A percentile compares a stretch with the other conserved stretches of the same genome.
Conservation (phyloP, 2,113 vertebrate genomes). For the Seriola dumerili region DNA sequence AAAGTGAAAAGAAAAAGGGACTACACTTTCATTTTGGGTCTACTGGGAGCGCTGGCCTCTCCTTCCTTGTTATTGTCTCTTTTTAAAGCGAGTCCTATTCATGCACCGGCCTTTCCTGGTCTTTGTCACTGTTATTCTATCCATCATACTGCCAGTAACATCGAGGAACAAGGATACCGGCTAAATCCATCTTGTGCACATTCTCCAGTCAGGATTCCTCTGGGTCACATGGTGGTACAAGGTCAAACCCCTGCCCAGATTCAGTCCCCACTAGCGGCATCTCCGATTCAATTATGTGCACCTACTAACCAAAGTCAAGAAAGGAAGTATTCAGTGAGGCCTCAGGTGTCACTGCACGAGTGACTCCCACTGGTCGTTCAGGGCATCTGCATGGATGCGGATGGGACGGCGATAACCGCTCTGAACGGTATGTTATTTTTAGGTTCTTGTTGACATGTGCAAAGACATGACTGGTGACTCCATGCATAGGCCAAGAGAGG, state of each 20-base stretch:
- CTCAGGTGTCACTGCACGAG: neutral
- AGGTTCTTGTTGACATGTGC: neutral
- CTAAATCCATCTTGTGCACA: neutral
- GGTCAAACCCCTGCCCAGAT: neutral
- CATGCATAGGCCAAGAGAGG: neutral
- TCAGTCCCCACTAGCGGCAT: neutral
- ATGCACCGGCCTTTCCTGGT: conserved; percentile 14
- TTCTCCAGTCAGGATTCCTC: conserved; percentile 16
- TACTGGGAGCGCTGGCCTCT: conserved; percentile 41
- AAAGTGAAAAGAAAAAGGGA: conserved; percentile 18
- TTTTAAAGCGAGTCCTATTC: conserved; percentile 43
- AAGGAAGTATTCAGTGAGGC: neutral
- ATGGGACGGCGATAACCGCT: neutral
- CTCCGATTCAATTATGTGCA: neutral
- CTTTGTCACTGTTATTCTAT: conserved; percentile 5
- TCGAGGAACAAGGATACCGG: neutral
- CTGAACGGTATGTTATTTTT: neutral
- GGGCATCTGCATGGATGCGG: neutral
- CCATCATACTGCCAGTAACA: neutral
- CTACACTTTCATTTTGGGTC: conserved; percentile 33
- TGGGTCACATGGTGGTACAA: neutral
- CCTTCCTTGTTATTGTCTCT: conserved; percentile 17
- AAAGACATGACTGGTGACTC: neutral
- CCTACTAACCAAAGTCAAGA: conserved; percentile 4
- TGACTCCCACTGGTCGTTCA: neutral